phyloP scores from a whole-genome alignment of 2,797 vertebrate genomes.

The Carapus acus region DNA sequence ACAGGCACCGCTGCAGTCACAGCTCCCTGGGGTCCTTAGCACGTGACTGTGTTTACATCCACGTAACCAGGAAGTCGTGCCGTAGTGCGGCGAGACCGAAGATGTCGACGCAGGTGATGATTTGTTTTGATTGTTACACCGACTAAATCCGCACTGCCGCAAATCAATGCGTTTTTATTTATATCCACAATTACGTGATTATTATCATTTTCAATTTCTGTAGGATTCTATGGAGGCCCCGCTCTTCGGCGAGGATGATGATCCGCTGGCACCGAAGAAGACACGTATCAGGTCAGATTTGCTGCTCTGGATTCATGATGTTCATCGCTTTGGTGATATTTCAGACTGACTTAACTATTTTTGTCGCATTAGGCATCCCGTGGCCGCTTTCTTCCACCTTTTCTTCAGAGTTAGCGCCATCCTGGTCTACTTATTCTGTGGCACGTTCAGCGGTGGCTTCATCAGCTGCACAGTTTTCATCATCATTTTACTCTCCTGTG shows the following conservation, averaged over 20 bases:
- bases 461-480: constrained; percentile 91
- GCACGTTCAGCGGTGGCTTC: constrained; percentile 80
- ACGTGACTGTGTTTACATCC: constrained; percentile 64
- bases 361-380: constrained; percentile 85
- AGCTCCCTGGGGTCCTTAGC: constrained; percentile 42
- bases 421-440: constrained; percentile 86
- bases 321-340: too few relatives aligned
- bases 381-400: constrained; percentile 90
- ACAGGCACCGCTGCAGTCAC: constrained; percentile 46
- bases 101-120: constrained; percentile 51
- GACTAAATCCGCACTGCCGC: too few relatives aligned
- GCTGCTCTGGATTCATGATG: too few relatives aligned
- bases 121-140: too few relatives aligned
- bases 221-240: constrained; percentile 85
- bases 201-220: neutral
- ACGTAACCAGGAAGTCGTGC: constrained; percentile 70
- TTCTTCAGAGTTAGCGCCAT: constrained; percentile 91
- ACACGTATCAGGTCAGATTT: constrained; percentile 69
- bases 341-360: too few relatives aligned
- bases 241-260: constrained; percentile 87
- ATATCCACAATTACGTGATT: too few relatives aligned
- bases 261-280: constrained; percentile 59
- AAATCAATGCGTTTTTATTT: too few relatives aligned
- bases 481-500: constrained; percentile 90
- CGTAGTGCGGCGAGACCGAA: constrained; percentile 2